Evolutionary conservation across 35 echinoderm and acorn worm species (phyloP), one percentile per base, ranked within the genome.

Genomic region (Hemicentrotus pulcherrimus): DNA sequence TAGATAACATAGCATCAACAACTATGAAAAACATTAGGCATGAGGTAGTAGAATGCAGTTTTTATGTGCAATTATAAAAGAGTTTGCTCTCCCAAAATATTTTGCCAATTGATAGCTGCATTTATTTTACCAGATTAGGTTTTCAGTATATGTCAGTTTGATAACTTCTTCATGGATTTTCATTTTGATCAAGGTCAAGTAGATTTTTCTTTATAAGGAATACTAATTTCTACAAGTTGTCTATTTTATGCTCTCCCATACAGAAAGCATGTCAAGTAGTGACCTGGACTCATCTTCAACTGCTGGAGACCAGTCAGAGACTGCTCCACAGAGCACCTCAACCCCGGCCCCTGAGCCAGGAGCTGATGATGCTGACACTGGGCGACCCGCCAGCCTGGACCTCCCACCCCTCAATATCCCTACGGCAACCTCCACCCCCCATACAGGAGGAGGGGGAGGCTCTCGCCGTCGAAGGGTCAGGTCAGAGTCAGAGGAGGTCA

Each of bases 361-460:
- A 47, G 86, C 22, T 16, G 96, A 95, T 86, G 94, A 95, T 18
- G 45, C 89, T 30, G 96, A 95, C 88, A 41, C 60, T 35, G 94
- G 86, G 86, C 94, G 96, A 6, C 95, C 95, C 2, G 61, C 94
- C 9, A 47, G 88, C n/a, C 94, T 97, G 8, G n/a, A 47, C 32
- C 47, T 97, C 48, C 96, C 94, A 28, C 65, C 65, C 24, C 94
- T 97, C 8, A n/a, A 47, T 31, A 95, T 97, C 48, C 96, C 94
- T 3, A 9, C 41, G 47, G 18, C 88, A 55, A 86, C 91, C 47
- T 41, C 94, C 45, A 41, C 70, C 47, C 47, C 94, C 61, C 15
- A 95, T 46, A 86, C 61, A 71, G 31, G 35, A 22, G 90, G 48
- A 35, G 87, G 41, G 3, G 47, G 86, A 46, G 46, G 89, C 46